Base-by-base conservation (phyloP, 2,797 vertebrate species). In the Clarias laeviceps region DNA sequence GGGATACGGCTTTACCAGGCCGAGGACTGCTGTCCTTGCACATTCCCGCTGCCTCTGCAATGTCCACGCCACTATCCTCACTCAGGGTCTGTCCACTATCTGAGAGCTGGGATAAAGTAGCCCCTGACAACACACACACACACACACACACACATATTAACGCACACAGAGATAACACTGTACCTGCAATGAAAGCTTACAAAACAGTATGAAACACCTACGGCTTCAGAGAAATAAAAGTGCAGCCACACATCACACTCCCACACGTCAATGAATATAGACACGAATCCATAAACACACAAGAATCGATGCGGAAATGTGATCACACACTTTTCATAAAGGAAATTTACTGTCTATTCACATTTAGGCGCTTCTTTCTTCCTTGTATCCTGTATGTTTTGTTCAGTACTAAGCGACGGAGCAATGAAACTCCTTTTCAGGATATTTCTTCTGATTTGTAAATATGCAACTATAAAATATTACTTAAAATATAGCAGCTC, bases 81-180 rank as follows among this genome's bases (percentile, higher is more conserved):
- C 97, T 99, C 86, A 99, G 96, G 14, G 98, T 98, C 94, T 99
- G 98, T 76, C 98, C 98, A 0, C 97, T 98, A 94, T 98, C 97
- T 0, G 97, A 99, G 89, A 99, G 95, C 95, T 99, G 97, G 84
- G 97, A 97, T 83, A 98, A 95, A 0, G 97, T 97, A 87, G 96
- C 96, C 62, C 96, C 97, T 97, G 94, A 65, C 79, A 90, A 69
- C 15, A 65, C 11, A 76, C 27, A 86, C 32, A 79, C 40, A 84
- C 73, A 83, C 56, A 80, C 69, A 69, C 15, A 45, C 29, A 68
- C 34, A 62, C 27, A 73, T 37, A 32, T 22, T 27, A 24, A 50
- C 11, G 17, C 73, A 22, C 85, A 77, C 29, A 29, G 5, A 81
- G 27, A 81, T 76, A 76, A 73, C 18, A 22, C 61, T 79, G 85